Evolutionary conservation across 2,888 invertebrate species (phyloP).

Genomic region (Noctua janthe): DNA sequence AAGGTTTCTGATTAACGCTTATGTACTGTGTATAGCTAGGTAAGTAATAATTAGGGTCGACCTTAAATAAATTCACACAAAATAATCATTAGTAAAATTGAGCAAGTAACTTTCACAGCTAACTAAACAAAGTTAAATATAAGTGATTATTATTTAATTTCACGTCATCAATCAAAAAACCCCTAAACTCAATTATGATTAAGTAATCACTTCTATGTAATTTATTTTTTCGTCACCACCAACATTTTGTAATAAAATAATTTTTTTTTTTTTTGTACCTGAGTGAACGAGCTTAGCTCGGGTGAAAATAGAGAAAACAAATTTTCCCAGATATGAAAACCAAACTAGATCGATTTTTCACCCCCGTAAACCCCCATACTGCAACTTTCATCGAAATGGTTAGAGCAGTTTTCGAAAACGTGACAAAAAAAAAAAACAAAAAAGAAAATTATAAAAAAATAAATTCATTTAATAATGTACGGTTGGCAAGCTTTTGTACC

Average conservation of each 20-base stretch:
- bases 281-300: neutral
- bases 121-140: conserved; percentile 7
- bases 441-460: neutral
- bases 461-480: neutral
- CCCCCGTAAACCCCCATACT: neutral
- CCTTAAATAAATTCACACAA: neutral
- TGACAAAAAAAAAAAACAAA: neutral
- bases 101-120: neutral
- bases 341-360: neutral
- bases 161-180: conserved; percentile 34
- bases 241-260: conserved; percentile 15
- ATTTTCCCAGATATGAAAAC: neutral
- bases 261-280: conserved; percentile 3
- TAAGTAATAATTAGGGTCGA: neutral
- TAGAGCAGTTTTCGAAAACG: neutral
- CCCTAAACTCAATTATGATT: conserved; percentile 37
- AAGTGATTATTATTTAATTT: conserved; percentile 16
- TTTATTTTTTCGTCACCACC: conserved; percentile 8
- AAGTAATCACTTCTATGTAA: conserved; percentile 42
- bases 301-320: neutral
- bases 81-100: neutral
- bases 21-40: neutral
- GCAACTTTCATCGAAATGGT: neutral
- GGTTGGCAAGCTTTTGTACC: conserved; percentile 24
- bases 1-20: neutral